A percentile compares a stretch with the other conserved stretches of the same genome.
phyloP scores from a whole-genome alignment of 2,113 vertebrate species.

The Neotoma lepida region DNA sequence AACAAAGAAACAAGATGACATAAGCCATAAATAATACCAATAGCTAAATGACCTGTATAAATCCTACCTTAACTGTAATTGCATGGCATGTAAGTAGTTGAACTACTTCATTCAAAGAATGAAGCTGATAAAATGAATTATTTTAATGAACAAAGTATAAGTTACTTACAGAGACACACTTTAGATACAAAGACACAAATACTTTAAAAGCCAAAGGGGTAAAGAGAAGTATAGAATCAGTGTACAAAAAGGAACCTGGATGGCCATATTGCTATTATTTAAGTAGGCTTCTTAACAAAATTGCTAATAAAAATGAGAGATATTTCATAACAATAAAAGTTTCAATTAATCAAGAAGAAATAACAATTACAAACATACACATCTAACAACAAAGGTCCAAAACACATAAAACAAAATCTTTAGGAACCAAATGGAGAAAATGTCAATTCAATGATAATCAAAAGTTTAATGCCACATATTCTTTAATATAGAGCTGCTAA shows the following conservation, averaged over 20 bases:
- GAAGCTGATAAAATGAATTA: background rate
- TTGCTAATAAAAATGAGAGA: background rate
- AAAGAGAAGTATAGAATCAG: background rate
- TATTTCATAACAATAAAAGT: background rate
- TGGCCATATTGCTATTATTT: background rate
- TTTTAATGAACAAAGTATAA: background rate
- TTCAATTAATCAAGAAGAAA: background rate
- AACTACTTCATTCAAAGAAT: background rate
- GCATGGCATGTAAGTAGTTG: background rate
- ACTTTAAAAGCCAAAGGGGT: background rate
- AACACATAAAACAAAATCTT: background rate
- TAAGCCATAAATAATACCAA: background rate
- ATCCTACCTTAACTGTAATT: background rate
- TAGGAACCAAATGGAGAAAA: background rate
- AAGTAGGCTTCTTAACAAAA: background rate
- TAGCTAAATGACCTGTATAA: background rate
- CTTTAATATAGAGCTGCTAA: background rate
- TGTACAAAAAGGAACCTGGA: background rate
- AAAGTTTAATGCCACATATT: background rate
- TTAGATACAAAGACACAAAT: constrained; percentile 1
- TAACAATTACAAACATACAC: background rate
- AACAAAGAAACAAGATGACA: background rate
- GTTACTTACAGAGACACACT: background rate
- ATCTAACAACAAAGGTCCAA: background rate
- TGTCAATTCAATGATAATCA: background rate